phyloP scores from a whole-genome alignment of 2,888 invertebrate genomes.

The Acleris emargana region DNA sequence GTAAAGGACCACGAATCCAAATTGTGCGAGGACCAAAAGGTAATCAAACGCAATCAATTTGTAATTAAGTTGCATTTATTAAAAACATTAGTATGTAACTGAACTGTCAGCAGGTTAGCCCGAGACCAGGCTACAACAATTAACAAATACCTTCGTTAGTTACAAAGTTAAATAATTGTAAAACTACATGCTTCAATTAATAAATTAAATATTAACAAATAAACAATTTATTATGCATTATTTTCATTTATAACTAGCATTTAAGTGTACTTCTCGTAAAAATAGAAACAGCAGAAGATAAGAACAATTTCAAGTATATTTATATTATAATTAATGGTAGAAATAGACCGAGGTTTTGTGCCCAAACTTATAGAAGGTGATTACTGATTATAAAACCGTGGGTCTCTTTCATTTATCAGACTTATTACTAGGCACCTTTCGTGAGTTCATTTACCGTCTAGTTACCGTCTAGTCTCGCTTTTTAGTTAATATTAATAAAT shows the following conservation, averaged over 20 bases:
- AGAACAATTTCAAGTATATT: neutral
- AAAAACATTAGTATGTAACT: constrained; percentile 74
- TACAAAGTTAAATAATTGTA: constrained; percentile 63
- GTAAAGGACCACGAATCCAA: no score
- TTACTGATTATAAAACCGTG: no score
- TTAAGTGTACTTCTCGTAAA: constrained; percentile 44
- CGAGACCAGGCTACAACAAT: constrained; percentile 66
- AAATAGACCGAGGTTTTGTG: no score
- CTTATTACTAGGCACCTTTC: no score
- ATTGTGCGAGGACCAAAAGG: neutral
- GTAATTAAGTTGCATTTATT: constrained; percentile 79
- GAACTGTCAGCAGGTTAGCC: constrained; percentile 62
- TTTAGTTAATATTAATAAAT: no score
- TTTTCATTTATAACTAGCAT: constrained; percentile 35
- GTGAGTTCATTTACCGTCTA: no score
- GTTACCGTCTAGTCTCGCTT: no score
- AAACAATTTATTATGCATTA: constrained; percentile 67
- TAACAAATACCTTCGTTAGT: constrained; percentile 71
- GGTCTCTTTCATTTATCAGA: no score
- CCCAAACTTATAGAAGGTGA: no score
- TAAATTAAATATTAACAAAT: constrained; percentile 82
- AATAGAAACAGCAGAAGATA: constrained; percentile 1
- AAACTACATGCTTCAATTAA: constrained; percentile 67
- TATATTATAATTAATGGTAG: no score
- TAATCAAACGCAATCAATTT: constrained; percentile 49